phyloP scores from a whole-genome alignment of 2,888 invertebrate genomes.

The Trachelus tabidus region DNA sequence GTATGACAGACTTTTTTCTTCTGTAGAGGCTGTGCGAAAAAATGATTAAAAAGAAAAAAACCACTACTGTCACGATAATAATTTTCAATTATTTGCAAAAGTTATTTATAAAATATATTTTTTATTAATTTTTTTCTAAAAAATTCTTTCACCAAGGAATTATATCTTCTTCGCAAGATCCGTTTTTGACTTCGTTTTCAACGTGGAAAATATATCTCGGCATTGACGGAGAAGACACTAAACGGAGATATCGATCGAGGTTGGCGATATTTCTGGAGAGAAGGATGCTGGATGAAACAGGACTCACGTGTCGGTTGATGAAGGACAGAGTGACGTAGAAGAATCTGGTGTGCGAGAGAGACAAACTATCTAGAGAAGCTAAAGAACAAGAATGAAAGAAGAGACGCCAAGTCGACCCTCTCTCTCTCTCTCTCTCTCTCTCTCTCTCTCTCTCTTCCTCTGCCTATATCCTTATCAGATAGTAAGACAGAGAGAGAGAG shows the following conservation, averaged over 20 bases:
- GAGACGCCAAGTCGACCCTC: background rate
- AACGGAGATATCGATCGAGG: background rate
- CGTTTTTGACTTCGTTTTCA: background rate
- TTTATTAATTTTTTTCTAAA: background rate
- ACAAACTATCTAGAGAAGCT: background rate
- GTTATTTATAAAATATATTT: too few species aligned
- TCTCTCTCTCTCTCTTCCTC: background rate
- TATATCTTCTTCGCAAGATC: background rate
- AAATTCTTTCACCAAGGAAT: background rate
- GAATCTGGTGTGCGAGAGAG: background rate
- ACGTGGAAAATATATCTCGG: background rate
- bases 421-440: background rate
- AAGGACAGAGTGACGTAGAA: background rate
- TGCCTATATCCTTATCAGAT: background rate
- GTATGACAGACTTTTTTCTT: slow-evolving; percentile 5
- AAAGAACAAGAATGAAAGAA: background rate
- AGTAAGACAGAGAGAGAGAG: background rate
- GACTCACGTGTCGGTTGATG: background rate
- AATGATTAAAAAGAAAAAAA: background rate
- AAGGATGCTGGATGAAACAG: background rate
- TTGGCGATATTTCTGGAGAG: background rate
- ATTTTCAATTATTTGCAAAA: background rate
- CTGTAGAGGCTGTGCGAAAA: too few species aligned
- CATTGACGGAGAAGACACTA: background rate
- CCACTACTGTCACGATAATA: background rate